Base-by-base conservation (phyloP, 2,113 vertebrate species). In the Triplophysa dalaica region DNA sequence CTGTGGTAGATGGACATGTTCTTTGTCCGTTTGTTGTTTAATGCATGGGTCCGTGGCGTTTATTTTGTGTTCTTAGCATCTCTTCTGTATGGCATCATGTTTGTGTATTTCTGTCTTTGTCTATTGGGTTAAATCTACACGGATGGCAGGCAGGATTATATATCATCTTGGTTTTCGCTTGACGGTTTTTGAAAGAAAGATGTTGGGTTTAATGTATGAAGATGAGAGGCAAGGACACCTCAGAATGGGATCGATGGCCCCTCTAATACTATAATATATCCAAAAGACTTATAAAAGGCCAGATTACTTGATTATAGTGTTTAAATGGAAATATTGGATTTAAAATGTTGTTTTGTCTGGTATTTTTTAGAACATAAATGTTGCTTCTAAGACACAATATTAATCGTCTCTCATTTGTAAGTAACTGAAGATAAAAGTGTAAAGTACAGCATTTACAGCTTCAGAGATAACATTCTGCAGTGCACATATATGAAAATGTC, bases 401-500 rank as follows among this genome's bases (percentile, higher is more conserved):
- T 38, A 38, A 38, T 38, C 33, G 5, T 38, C 33, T 38, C 33
- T 38, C 33, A 38, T 8, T 6, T 38, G 33, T 38, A 38, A 7
- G 5, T 38, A 8, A 38, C 33, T 38, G 7, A 0, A 38, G 33
- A 38, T 38, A 38, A 7, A 38, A 38, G 33, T 38, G 33, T 38
- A 38, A 38, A 7, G 6, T 7, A 38, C 6, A 38, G 5, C 33
- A 38, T 38, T 38, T 38, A 38, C 33, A 38, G 33, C 22, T 26
- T 52, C 6, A 54, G 19, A 22, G 8, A 16, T 11, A 41, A 11
- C 19, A 24, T 69, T 17, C 26, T 64, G 43, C 33, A 24, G 14
- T 72, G 26, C 13, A 16, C 69, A 65, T 41, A 26, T 24, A 80
- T 80, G 69, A 48, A 80, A 58, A 80, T 72, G 2, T 43, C 19